Percentiles rank a stretch among this genome's conserved stretches.
Evolutionary conservation across 2,113 vertebrate species (phyloP).

Genomic region (Misgurnus mizolepis): DNA sequence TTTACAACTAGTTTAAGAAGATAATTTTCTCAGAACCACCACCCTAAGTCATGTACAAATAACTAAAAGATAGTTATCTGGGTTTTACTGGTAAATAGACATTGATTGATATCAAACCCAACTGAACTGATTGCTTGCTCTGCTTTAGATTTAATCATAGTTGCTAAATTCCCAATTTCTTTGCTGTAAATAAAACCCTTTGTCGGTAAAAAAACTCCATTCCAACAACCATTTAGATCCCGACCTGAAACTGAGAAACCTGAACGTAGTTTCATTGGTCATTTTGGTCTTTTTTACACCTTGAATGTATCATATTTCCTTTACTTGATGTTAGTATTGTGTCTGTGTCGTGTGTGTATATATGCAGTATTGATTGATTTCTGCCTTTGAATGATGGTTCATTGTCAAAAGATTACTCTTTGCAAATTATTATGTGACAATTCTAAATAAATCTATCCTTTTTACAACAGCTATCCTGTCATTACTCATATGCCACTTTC

Average conservation of each 20-base stretch:
- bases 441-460: slow-evolving; percentile 53
- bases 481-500: background rate
- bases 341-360: slow-evolving; percentile 17
- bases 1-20: background rate
- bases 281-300: slow-evolving; percentile 12
- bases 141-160: slow-evolving; percentile 24
- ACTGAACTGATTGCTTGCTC: slow-evolving; percentile 17
- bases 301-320: slow-evolving; percentile 33
- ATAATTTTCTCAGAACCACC: slow-evolving; percentile 28
- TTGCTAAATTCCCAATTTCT: slow-evolving; percentile 32
- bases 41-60: slow-evolving; percentile 47
- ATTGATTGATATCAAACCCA: background rate
- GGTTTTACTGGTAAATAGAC: background rate
- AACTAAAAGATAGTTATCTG: slow-evolving; percentile 35
- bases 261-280: slow-evolving; percentile 4
- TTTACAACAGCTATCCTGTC: slow-evolving; percentile 9
- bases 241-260: slow-evolving; percentile 3
- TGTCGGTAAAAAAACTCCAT: background rate
- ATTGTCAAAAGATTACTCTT: slow-evolving; percentile 43
- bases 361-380: slow-evolving; percentile 7
- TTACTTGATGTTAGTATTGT: slow-evolving; percentile 35
- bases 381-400: slow-evolving; percentile 28
- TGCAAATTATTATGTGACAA: slow-evolving; percentile 40
- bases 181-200: slow-evolving; percentile 12
- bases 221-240: slow-evolving; percentile 13